Evolutionary conservation across 2,113 vertebrate genomes (phyloP).

Genomic region (Zosterops pallidus): DNA sequence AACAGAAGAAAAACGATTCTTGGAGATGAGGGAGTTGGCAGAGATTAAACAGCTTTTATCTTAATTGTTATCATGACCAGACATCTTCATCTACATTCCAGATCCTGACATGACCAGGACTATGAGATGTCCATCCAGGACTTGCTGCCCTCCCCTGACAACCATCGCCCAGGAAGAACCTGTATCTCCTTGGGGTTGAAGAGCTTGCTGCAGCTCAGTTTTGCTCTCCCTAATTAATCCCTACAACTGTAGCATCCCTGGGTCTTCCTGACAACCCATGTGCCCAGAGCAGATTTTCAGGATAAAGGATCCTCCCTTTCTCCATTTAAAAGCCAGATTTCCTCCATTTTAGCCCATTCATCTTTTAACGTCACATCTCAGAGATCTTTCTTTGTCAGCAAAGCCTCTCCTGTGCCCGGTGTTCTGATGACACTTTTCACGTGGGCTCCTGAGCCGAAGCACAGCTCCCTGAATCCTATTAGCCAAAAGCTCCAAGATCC

Average conservation of each 20-base stretch:
- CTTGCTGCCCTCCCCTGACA: neutral
- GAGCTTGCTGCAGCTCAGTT: fast-evolving
- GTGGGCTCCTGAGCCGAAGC: neutral
- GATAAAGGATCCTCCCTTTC: neutral
- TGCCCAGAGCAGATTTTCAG: neutral
- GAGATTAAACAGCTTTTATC: neutral
- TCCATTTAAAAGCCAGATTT: neutral
- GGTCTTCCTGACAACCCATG: neutral
- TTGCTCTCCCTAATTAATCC: neutral
- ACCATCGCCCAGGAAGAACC: neutral
- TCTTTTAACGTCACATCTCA: neutral
- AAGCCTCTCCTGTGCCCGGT: fast-evolving
- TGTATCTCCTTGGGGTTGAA: neutral
- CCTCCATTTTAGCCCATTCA: neutral
- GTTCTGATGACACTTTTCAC: neutral
- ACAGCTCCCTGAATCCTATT: neutral
- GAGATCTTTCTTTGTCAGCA: neutral
- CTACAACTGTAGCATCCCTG: neutral
- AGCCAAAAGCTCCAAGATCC: neutral
- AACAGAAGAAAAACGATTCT: neutral
- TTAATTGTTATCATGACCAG: neutral
- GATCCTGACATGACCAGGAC: neutral
- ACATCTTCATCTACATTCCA: neutral
- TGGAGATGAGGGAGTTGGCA: neutral
- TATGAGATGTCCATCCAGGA: neutral